A percentile compares a stretch with the other conserved stretches of the same genome.
phyloP scores from a whole-genome alignment of 2,113 vertebrate species.

The Nothoprocta pentlandii region DNA sequence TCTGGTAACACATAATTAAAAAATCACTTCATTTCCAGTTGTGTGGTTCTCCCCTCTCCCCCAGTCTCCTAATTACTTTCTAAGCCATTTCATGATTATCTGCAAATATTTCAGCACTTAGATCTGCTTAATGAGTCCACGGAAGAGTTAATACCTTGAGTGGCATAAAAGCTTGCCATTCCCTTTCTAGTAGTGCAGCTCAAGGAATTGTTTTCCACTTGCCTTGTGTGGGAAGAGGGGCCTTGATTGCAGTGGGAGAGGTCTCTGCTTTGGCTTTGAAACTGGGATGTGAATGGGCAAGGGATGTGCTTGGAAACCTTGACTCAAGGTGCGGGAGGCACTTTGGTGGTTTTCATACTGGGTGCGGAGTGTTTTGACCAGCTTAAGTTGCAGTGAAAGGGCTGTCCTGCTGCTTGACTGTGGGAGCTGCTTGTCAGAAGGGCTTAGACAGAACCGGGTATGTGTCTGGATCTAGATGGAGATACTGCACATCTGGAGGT shows the following conservation, averaged over 20 bases:
- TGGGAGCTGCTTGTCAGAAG: not conserved
- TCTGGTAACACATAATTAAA: slow-evolving; percentile 69
- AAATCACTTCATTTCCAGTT: slow-evolving; percentile 71
- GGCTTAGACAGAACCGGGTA: not conserved
- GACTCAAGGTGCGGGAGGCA: not conserved
- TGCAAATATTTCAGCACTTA: slow-evolving; percentile 60
- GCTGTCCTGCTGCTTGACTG: not conserved
- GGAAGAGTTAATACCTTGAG: slow-evolving; percentile 63
- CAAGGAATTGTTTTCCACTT: not conserved
- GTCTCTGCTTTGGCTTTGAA: not conserved
- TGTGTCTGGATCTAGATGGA: not conserved
- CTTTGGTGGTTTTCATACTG: not conserved
- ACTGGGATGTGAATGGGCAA: not conserved
- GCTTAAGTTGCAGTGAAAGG: not conserved
- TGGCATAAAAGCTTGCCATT: not conserved
- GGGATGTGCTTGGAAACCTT: rapidly evolving
- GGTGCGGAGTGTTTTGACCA: not conserved
- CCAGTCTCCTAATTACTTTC: slow-evolving; percentile 51
- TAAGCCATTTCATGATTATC: slow-evolving; percentile 54
- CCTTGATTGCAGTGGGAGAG: not conserved
- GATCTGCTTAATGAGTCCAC: slow-evolving; percentile 18
- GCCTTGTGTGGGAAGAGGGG: rapidly evolving
- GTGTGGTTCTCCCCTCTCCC: slow-evolving; percentile 58
- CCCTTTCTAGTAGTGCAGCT: not conserved
- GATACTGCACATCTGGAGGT: not conserved